Evolutionary conservation across 53 echinoderm and acorn worm species (phyloP), one percentile per base, ranked within the genome.

Genomic region (Hippasteria phrygiana): DNA sequence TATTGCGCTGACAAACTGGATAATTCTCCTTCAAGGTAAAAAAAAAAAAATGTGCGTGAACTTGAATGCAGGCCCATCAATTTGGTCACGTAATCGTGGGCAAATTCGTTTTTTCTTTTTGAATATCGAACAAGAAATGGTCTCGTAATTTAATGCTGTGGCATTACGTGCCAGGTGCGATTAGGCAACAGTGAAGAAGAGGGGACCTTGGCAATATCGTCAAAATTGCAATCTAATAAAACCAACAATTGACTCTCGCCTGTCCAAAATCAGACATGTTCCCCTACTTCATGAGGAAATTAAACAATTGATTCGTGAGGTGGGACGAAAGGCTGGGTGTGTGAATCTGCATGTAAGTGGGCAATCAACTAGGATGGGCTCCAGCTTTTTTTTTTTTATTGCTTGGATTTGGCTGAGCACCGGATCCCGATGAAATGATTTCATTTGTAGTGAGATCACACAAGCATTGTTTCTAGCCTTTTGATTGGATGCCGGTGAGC

Each of bases 181-280:
- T 56, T 81, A 65, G 66, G 40, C 64, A 31, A 41, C 32, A 37
- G 28, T 81, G 64, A 65, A 64, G n/a, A n/a, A n/a, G n/a, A 22
- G 27, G 20, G 28, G 40, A 65, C 81, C 81, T 81, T 81, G 81
- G 64, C 43, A 59, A 81, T 81, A 41, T 36, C 43, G 62, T 65
- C 28, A 28, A 29, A 66, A 63, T 65, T 43, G 45, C 56, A 81
- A 81, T 81, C 81, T 81, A 81, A 81, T 81, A 81, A 66, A 72
- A 64, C 81, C 65, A 81, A 81, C 81, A 81, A 65, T 81, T 81
- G 81, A 81, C 81, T 81, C 65, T 43, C 65, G 81, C 37, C 13
- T 36, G 56, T 81, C 35, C 37, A 63, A 81, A 80, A 41, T 81
- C 81, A 81, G 81, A 41, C 81, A 65, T 81, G 81, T 63, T 81